Evolutionary conservation across 2,888 invertebrate species (phyloP).

Genomic region (Drosophila macrospina): DNA sequence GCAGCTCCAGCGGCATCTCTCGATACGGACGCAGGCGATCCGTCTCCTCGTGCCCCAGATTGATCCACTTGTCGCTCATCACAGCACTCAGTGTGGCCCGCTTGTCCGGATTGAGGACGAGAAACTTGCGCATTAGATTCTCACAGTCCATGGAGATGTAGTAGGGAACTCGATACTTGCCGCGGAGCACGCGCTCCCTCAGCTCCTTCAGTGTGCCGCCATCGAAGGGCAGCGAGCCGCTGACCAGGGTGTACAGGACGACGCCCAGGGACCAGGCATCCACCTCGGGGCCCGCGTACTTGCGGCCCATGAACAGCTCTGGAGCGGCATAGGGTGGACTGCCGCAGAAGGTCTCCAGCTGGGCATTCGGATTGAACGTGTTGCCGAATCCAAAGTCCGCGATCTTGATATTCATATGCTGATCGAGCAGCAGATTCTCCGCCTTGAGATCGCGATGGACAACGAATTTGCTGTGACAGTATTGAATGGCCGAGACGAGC

Average conservation of each 20-base stretch:
- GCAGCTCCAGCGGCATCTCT: slow-evolving; percentile 64
- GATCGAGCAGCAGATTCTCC: slow-evolving; percentile 99
- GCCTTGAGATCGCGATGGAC: slow-evolving; percentile 91
- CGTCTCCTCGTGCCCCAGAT: slow-evolving; percentile 99
- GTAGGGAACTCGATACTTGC: slow-evolving; percentile 99
- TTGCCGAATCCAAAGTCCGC: slow-evolving; percentile 99
- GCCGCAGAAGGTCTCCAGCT: slow-evolving; percentile 99
- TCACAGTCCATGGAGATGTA: slow-evolving; percentile 99
- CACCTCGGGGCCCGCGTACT: slow-evolving; percentile 99
- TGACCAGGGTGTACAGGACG: slow-evolving; percentile 99
- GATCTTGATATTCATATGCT: slow-evolving; percentile 99
- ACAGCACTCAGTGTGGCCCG: slow-evolving; percentile 95
- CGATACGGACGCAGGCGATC: slow-evolving; percentile 88
- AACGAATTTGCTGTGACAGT: slow-evolving; percentile 97
- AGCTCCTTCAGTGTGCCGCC: slow-evolving; percentile 99
- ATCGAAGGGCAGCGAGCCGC: slow-evolving; percentile 99
- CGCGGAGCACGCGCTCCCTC: slow-evolving; percentile 97
- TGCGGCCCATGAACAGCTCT: slow-evolving; percentile 99
- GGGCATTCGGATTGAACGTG: slow-evolving; percentile 99
- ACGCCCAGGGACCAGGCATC: slow-evolving; percentile 99
- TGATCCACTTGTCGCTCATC: slow-evolving; percentile 99
- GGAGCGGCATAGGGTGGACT: slow-evolving; percentile 99
- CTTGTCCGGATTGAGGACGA: slow-evolving; percentile 99
- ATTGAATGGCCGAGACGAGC: slow-evolving; percentile 99
- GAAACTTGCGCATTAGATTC: slow-evolving; percentile 99